Conservation (phyloP, 2,888 invertebrate genomes). For the Clistopyga incitator region DNA sequence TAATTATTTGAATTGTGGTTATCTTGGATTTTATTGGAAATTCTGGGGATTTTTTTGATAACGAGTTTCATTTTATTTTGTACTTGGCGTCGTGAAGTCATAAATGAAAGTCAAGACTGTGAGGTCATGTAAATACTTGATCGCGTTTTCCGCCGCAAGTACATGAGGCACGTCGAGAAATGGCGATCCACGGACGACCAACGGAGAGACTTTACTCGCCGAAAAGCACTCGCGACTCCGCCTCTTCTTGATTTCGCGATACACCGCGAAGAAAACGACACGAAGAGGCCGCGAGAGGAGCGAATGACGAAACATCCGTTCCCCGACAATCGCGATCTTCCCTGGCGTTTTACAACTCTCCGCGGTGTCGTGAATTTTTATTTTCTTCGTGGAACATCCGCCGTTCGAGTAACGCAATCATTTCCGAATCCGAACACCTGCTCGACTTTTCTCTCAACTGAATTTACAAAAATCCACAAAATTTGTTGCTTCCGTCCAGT, state of each 20-base stretch:
- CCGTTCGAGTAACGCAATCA: slow-evolving; percentile 72
- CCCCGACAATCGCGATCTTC: slow-evolving; percentile 26
- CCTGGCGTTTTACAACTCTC: slow-evolving; percentile 37
- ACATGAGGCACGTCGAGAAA: slow-evolving; percentile 27
- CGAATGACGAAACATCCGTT: slow-evolving; percentile 54
- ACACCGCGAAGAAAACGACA: slow-evolving; percentile 51
- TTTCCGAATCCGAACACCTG: slow-evolving; percentile 12
- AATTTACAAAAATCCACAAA: too few relatives aligned
- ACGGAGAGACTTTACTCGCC: slow-evolving; percentile 37
- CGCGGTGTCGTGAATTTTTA: slow-evolving; percentile 35
- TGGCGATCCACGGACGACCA: slow-evolving; percentile 35
- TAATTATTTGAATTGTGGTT: too few relatives aligned
- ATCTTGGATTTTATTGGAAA: neutral
- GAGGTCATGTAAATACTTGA: slow-evolving; percentile 38
- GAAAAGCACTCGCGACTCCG: slow-evolving; percentile 60
- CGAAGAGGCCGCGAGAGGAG: slow-evolving; percentile 25
- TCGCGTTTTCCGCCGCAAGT: neutral
- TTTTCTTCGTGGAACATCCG: slow-evolving; percentile 2
- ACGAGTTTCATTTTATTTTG: too few relatives aligned
- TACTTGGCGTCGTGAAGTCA: slow-evolving; percentile 22
- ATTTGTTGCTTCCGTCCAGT: too few relatives aligned
- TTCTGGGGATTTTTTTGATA: neutral
- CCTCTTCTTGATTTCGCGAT: slow-evolving; percentile 65
- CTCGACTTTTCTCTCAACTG: neutral
- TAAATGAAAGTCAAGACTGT: slow-evolving; percentile 41